Percentiles rank a stretch among this genome's conserved stretches.
These are phyloP conservation scores for Azorinus chamasolen DNA, from an alignment of 2,888 invertebrate species.

Conservation along the genomic window DNA sequence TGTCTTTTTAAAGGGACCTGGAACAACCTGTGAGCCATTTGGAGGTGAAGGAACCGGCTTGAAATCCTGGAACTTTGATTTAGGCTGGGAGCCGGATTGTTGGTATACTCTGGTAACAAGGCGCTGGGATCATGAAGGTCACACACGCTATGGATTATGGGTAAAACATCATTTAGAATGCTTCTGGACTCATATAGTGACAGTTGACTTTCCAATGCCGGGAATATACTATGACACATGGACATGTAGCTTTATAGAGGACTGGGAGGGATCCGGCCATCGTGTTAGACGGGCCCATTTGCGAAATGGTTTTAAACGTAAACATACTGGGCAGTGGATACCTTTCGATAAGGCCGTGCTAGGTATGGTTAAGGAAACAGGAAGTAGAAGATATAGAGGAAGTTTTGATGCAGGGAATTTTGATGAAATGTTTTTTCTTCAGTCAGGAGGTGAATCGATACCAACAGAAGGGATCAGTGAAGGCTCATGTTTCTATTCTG, in stretches of 20 bases:
- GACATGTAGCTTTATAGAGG: conserved; percentile 70
- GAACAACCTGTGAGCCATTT: conserved; percentile 68
- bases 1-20: conserved; percentile 49
- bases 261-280: conserved; percentile 70
- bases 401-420: conserved; percentile 58
- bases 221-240: conserved; percentile 59
- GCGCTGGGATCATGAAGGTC: conserved; percentile 65
- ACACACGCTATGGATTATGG: conserved; percentile 72
- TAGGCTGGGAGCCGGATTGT: conserved; percentile 70
- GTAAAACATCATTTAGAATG: conserved; percentile 63
- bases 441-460: conserved; percentile 71
- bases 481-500: conserved; percentile 25
- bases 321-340: conserved; percentile 58
- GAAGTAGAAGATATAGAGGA: conserved; percentile 52
- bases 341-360: conserved; percentile 64
- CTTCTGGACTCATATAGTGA: conserved; percentile 70
- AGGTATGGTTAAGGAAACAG: conserved; percentile 57
- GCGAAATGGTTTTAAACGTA: conserved; percentile 67
- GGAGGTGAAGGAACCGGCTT: conserved; percentile 72
- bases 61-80: conserved; percentile 72
- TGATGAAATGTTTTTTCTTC: conserved; percentile 52
- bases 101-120: conserved; percentile 72
- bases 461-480: conserved; percentile 45
- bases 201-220: conserved; percentile 69
- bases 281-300: conserved; percentile 59